Conservation (phyloP, 2,113 vertebrate species). For the Pipa parva region DNA sequence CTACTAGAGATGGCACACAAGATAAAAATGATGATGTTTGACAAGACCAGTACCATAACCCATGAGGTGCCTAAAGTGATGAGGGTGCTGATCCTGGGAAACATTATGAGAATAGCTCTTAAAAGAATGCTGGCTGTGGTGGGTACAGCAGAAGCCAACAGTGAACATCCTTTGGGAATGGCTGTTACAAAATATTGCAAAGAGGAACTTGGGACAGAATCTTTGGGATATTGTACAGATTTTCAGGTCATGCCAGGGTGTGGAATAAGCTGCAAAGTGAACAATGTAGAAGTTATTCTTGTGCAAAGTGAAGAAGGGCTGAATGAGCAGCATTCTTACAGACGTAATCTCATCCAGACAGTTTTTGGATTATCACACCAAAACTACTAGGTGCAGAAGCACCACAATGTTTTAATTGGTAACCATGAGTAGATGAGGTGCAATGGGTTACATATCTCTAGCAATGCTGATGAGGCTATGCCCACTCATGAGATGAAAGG, state of each 20-base stretch:
- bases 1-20: conserved; percentile 96
- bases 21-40: conserved; percentile 92
- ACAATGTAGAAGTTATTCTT: conserved; percentile 72
- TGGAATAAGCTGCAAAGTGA: conserved; percentile 89
- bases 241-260: conserved; percentile 93
- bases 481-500: conserved; percentile 86
- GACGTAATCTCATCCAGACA: conserved; percentile 50
- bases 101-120: conserved; percentile 68
- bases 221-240: conserved; percentile 80
- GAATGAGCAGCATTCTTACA: background rate
- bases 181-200: conserved; percentile 87
- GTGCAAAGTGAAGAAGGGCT: conserved; percentile 10
- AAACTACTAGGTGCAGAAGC: conserved; percentile 45
- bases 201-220: conserved; percentile 79
- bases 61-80: conserved; percentile 81
- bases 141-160: conserved; percentile 91
- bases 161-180: conserved; percentile 87
- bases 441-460: conserved; percentile 77
- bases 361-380: conserved; percentile 20
- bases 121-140: conserved; percentile 81
- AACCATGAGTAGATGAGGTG: conserved; percentile 95
- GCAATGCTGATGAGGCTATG: conserved; percentile 83
- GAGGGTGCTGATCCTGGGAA: conserved; percentile 78
- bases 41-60: conserved; percentile 95
- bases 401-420: conserved; percentile 80